phyloP scores from a whole-genome alignment of 2,888 invertebrate species.

The Acleris cristana region DNA sequence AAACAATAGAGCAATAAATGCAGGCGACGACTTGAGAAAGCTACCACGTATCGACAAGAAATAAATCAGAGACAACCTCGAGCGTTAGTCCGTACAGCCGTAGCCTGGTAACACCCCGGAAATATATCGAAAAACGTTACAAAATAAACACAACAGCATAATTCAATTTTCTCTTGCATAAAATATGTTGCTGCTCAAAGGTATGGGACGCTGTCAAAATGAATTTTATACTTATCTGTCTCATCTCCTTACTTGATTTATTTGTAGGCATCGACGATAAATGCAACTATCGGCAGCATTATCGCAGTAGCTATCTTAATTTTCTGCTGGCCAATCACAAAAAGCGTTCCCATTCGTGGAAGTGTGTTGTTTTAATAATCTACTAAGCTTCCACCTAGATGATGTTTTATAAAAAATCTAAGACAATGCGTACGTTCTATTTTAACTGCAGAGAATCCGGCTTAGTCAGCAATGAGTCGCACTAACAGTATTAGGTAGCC shows the following conservation, averaged over 20 bases:
- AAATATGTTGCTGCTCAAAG: slow-evolving; percentile 48
- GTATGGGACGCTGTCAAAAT: slow-evolving; percentile 46
- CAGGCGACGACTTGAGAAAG: slow-evolving; percentile 68
- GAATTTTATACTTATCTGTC: slow-evolving; percentile 54
- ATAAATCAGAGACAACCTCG: slow-evolving; percentile 73
- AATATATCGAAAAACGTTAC: slow-evolving; percentile 56
- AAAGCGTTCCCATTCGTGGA: slow-evolving; percentile 30
- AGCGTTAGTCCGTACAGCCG: slow-evolving; percentile 52
- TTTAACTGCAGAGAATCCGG: slow-evolving; percentile 1
- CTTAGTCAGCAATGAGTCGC: slow-evolving; percentile 6
- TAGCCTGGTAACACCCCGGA: slow-evolving; percentile 48
- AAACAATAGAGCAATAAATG: slow-evolving; percentile 81
- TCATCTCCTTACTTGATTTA: slow-evolving; percentile 59
- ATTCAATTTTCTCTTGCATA: slow-evolving; percentile 59
- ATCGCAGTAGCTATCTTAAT: slow-evolving; percentile 43
- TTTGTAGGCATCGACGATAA: slow-evolving; percentile 48
- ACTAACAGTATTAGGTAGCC: slow-evolving; percentile 42
- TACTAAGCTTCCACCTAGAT: slow-evolving; percentile 3
- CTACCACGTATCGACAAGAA: slow-evolving; percentile 71
- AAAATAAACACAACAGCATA: slow-evolving; percentile 55
- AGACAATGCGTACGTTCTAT: not conserved
- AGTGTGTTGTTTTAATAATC: slow-evolving; percentile 25
- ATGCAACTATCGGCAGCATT: slow-evolving; percentile 33
- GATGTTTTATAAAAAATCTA: too few species aligned
- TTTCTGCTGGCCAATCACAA: slow-evolving; percentile 38